These are phyloP conservation scores for Busseola fusca DNA, from an alignment of 2,888 invertebrate species.

Conservation along the genomic window DNA sequence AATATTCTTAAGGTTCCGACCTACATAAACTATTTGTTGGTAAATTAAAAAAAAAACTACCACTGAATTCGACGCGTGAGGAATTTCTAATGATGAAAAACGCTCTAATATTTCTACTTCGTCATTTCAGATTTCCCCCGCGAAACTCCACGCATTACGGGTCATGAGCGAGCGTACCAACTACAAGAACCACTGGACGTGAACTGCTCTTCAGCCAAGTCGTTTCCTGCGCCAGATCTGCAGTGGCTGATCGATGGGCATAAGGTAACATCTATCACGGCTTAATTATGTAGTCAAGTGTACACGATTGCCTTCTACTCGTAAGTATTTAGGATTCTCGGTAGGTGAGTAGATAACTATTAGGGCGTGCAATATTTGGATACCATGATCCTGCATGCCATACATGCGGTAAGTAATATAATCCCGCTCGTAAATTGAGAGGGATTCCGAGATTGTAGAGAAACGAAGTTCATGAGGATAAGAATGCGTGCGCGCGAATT, in stretches of 20 bases:
- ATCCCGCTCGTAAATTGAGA: neutral
- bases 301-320: no score
- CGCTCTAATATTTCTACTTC: neutral
- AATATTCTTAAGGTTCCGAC: no score
- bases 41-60: no score
- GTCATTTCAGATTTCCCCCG: conserved; percentile 80
- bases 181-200: conserved; percentile 78
- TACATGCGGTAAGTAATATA: neutral
- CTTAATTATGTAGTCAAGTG: neutral
- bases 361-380: neutral
- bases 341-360: neutral
- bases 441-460: neutral
- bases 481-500: neutral
- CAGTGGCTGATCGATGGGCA: conserved; percentile 84
- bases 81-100: no score
- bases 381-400: neutral
- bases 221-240: conserved; percentile 83
- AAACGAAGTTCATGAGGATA: neutral
- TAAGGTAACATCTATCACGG: conserved; percentile 66
- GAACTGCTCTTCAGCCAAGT: conserved; percentile 83
- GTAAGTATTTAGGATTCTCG: no score
- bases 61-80: neutral
- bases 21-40: no score
- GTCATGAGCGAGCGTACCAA: conserved; percentile 77
- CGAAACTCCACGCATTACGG: conserved; percentile 81